These are phyloP conservation scores for Selenia dentaria DNA, from an alignment of 2,888 invertebrate species.

Conservation along the genomic window DNA sequence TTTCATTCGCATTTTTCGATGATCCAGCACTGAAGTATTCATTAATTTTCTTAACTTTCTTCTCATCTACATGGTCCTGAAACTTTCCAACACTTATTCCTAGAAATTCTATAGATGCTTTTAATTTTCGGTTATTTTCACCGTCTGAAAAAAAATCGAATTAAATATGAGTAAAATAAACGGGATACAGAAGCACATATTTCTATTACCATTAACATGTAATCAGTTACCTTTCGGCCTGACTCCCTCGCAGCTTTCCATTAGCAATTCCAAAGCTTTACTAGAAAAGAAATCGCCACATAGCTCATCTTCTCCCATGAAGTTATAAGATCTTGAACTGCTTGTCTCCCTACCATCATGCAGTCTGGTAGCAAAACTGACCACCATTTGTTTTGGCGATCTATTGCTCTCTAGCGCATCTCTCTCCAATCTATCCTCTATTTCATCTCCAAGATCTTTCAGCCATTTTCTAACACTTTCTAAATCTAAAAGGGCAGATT, in stretches of 20 bases:
- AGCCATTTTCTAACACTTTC: constrained; percentile 92
- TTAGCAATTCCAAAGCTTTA: constrained; percentile 87
- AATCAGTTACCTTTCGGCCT: constrained; percentile 57
- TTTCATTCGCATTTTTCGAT: constrained; percentile 47
- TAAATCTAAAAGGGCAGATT: constrained; percentile 87
- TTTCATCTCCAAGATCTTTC: constrained; percentile 91
- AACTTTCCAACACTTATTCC: constrained; percentile 93
- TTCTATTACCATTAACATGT: too few species aligned
- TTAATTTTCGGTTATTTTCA: constrained; percentile 63
- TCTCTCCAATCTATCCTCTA: constrained; percentile 91
- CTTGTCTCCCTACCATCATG: constrained; percentile 82
- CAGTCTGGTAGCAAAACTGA: constrained; percentile 87
- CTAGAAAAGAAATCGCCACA: constrained; percentile 87
- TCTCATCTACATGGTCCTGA: constrained; percentile 80
- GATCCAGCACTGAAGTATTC: constrained; percentile 82
- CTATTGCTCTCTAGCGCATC: constrained; percentile 93
- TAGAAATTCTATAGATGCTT: constrained; percentile 87
- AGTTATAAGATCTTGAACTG: constrained; percentile 86
- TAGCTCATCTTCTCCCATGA: constrained; percentile 85
- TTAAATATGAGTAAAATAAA: too few species aligned
- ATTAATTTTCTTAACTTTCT: constrained; percentile 82
- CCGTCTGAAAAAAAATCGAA: constrained; percentile 64
- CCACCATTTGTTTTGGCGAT: constrained; percentile 90
- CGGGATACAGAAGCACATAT: too few species aligned
- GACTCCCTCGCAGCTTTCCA: constrained; percentile 82